A percentile compares a stretch with the other conserved stretches of the same genome.
Evolutionary conservation across 2,888 invertebrate genomes (phyloP).

Genomic region (Trissoscelio sp.): DNA sequence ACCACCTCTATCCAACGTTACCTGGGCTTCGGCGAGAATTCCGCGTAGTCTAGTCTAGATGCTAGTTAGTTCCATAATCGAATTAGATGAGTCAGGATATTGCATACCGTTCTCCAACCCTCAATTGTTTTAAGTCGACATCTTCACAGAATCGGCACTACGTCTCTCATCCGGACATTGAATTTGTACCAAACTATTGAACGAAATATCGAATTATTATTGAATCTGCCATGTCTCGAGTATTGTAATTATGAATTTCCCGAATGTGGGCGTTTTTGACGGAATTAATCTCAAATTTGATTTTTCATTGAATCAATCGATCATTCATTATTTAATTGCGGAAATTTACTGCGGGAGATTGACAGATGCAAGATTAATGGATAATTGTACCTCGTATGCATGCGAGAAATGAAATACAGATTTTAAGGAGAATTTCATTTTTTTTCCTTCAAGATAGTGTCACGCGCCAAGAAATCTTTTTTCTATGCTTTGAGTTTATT

Average conservation of each 20-base stretch:
- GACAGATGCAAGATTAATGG: no score
- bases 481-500: no score
- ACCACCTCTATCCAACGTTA: slow-evolving; percentile 64
- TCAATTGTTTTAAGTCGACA: slow-evolving; percentile 83
- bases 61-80: slow-evolving; percentile 81
- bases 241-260: slow-evolving; percentile 65
- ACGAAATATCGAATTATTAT: slow-evolving; percentile 80
- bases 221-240: slow-evolving; percentile 67
- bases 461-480: no score
- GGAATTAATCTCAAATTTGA: slow-evolving; percentile 41
- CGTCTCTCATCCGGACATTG: slow-evolving; percentile 80
- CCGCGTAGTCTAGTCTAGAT: slow-evolving; percentile 70
- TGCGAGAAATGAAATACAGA: no score
- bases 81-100: slow-evolving; percentile 83
- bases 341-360: slow-evolving; percentile 11
- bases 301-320: slow-evolving; percentile 21
- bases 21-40: slow-evolving; percentile 69
- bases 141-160: slow-evolving; percentile 77
- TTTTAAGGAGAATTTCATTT: no score
- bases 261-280: slow-evolving; percentile 59
- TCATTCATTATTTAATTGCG: not conserved
- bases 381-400: no score
- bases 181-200: slow-evolving; percentile 83
- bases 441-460: no score
- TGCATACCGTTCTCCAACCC: slow-evolving; percentile 80